Evolutionary conservation across 2,113 vertebrate species (phyloP), one percentile per base, ranked within the genome.

Genomic region (Conger conger): DNA sequence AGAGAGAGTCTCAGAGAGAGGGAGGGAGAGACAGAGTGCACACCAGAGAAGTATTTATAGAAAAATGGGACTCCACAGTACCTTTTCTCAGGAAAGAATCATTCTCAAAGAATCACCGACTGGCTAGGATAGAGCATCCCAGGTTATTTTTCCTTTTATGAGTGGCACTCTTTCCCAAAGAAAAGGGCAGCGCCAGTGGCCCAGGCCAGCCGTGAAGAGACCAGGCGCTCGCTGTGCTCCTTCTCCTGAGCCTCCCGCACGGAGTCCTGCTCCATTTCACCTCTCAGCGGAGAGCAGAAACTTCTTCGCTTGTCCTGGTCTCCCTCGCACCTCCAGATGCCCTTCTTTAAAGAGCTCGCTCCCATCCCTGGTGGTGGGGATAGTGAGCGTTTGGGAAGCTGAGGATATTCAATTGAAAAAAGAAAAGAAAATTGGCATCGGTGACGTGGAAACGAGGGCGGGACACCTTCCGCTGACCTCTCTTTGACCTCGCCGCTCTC

Each of bases 51-150:
- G 94, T 96, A 95, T 95, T 95, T 95, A 95, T 96, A 95, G 94
- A 95, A 94, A 95, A 96, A 95, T 94, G 93, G 95, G 95, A 94
- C 94, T 95, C 93, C 81, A 91, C 93, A 87, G 93, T 93, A 94
- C 94, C 94, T 95, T 96, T 94, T 93, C 92, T 92, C 30, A 91
- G 91, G 81, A 93, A 93, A 93, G 89, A 94, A 93, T 92, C 92
- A 91, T 94, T 94, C 92, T n/a, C n/a, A n/a, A n/a, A n/a, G n/a
- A n/a, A n/a, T n/a, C 89, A 93, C 88, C 90, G 94, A 90, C 92
- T 90, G 93, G 92, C 92, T 91, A 93, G n/a, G 91, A 18, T 63
- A 63, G 57, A 30, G 85, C 95, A 95, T 96, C 94, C 95, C 93
- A 96, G 92, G 93, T 96, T 73, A 4, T 63, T 63, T 63, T 27